These are phyloP conservation scores for Aphelinus certus DNA, from an alignment of 1,140 invertebrate genomes.

Conservation along the genomic window DNA sequence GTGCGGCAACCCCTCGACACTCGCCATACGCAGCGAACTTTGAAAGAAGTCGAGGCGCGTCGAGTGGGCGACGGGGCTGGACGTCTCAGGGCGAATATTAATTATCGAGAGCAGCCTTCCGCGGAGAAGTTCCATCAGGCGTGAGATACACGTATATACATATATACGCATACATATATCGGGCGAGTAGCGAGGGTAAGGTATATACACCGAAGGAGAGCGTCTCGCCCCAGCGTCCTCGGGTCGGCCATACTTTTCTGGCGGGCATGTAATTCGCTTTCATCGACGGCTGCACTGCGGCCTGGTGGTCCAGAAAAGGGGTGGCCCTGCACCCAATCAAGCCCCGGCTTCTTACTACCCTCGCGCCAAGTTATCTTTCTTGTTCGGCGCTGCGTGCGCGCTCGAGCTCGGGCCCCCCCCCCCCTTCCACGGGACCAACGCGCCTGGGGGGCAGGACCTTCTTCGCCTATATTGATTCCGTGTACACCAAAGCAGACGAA, in stretches of 20 bases:
- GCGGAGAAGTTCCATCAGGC: conserved; percentile 22
- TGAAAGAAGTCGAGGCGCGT: too few species aligned
- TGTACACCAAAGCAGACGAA: background rate
- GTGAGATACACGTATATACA: conserved; percentile 14
- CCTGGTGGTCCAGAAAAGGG: conserved; percentile 41
- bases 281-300: conserved; percentile 55
- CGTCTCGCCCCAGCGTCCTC: conserved; percentile 51
- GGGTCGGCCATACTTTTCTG: conserved; percentile 64
- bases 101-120: background rate
- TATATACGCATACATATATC: background rate
- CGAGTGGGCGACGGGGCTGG: too few species aligned
- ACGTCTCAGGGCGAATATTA: conserved; percentile 1
- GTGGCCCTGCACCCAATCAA: conserved; percentile 62
- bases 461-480: conserved; percentile 33
- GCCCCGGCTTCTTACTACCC: conserved; percentile 61
- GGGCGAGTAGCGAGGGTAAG: too few species aligned
- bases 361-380: conserved; percentile 64
- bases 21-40: too few species aligned
- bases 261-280: conserved; percentile 59
- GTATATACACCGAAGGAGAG: too few species aligned
- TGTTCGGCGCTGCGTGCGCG: conserved; percentile 46
- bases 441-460: conserved; percentile 29
- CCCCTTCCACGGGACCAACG: conserved; percentile 21
- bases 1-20: too few species aligned
- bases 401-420: too few species aligned